phyloP scores from a whole-genome alignment of 2,888 invertebrate genomes.

The Ornithoptera alexandrae region DNA sequence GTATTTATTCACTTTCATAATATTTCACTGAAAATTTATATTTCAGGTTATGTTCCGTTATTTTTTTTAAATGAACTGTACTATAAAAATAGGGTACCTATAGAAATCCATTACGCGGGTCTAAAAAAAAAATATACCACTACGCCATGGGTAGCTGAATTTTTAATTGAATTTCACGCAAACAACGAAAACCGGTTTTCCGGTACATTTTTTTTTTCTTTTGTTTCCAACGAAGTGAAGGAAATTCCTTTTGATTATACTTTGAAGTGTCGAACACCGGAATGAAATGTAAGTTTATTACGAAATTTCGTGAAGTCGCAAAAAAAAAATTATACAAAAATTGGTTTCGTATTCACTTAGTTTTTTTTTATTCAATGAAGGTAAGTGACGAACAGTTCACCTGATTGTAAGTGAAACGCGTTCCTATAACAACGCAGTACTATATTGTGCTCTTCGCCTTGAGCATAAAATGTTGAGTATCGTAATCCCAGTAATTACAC shows the following conservation, averaged over 20 bases:
- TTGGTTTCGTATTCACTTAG: too few relatives aligned
- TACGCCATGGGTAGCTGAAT: constrained; percentile 20
- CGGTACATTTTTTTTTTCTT: constrained; percentile 3
- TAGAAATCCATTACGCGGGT: constrained; percentile 20
- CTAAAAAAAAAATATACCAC: constrained; percentile 14
- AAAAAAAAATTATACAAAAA: neutral
- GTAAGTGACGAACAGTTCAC: too few relatives aligned
- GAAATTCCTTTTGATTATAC: constrained; percentile 17
- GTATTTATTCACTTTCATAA: too few relatives aligned
- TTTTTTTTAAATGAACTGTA: neutral
- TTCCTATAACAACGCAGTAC: too few relatives aligned
- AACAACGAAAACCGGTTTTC: constrained; percentile 25
- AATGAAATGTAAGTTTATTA: neutral
- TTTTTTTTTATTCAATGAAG: too few relatives aligned
- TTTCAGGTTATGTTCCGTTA: neutral
- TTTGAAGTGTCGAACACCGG: constrained; percentile 8
- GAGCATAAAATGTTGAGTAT: too few relatives aligned
- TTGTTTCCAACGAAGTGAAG: constrained; percentile 2
- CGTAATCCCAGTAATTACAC: too few relatives aligned
- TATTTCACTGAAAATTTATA: too few relatives aligned
- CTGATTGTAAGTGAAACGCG: too few relatives aligned
- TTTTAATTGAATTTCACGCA: constrained; percentile 30
- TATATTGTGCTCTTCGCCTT: too few relatives aligned
- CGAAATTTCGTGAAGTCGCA: constrained; percentile 12
- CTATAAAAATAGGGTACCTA: neutral